These are phyloP conservation scores for Kryphioiulus occultus DNA, from an alignment of 2,888 invertebrate genomes.

Conservation along the genomic window DNA sequence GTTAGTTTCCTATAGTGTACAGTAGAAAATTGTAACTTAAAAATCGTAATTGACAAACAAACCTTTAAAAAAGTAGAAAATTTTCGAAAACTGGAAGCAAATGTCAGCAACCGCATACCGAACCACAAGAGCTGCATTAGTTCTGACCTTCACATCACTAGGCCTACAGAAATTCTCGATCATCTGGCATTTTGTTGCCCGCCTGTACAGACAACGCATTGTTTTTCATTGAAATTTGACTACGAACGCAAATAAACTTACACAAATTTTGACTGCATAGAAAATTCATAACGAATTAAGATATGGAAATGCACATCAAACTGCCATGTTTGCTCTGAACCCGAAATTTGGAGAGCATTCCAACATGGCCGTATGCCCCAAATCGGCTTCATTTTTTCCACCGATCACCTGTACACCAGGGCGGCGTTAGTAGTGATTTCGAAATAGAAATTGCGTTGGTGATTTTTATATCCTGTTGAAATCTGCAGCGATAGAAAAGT, in stretches of 20 bases:
- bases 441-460: neutral
- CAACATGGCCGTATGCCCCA: neutral
- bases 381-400: neutral
- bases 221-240: too few relatives aligned
- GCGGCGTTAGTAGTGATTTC: neutral
- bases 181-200: too few relatives aligned
- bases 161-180: too few relatives aligned
- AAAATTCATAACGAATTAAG: too few relatives aligned
- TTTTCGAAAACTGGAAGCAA: neutral
- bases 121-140: too few relatives aligned
- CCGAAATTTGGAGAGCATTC: neutral
- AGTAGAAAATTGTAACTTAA: too few relatives aligned
- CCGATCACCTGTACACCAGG: neutral
- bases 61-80: neutral
- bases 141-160: too few relatives aligned
- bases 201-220: too few relatives aligned
- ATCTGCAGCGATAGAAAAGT: neutral
- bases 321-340: too few relatives aligned
- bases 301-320: too few relatives aligned
- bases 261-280: too few relatives aligned
- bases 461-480: conserved; percentile 1
- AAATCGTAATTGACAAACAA: neutral
- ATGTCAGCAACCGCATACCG: neutral
- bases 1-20: neutral
- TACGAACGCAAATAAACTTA: too few relatives aligned